These are phyloP conservation scores for Myocastor coypus DNA, from an alignment of 2,113 vertebrate species.

Conservation along the genomic window DNA sequence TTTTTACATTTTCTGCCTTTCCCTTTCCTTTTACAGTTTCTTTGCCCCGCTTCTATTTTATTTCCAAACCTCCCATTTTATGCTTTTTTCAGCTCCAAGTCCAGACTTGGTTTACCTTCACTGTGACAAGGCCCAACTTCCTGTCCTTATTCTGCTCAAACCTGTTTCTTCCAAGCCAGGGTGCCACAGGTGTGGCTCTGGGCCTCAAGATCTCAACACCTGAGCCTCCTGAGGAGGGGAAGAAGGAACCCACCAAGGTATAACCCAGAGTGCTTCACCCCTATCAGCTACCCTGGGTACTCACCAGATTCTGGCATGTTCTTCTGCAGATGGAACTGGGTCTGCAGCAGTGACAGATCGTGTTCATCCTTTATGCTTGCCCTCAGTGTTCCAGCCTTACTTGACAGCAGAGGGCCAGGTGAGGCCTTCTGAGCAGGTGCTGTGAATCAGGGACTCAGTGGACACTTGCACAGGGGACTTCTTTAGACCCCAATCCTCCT, in stretches of 20 bases:
- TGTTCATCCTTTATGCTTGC: neutral
- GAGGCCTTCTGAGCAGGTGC: neutral
- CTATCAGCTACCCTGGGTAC: neutral
- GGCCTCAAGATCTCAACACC: neutral
- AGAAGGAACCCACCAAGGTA: neutral
- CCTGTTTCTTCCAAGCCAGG: neutral
- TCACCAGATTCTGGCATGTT: conserved; percentile 38
- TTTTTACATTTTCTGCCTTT: neutral
- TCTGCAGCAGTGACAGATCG: neutral
- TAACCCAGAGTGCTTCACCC: neutral
- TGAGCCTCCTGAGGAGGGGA: neutral
- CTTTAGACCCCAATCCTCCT: neutral
- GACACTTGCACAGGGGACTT: neutral
- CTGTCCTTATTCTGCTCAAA: neutral
- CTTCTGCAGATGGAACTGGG: conserved; percentile 44
- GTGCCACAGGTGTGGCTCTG: neutral
- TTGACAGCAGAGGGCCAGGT: neutral
- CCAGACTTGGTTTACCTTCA: neutral
- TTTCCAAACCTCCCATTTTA: neutral
- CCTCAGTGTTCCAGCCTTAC: neutral
- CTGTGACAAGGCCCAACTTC: neutral
- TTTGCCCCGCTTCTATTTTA: neutral
- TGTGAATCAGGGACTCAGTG: conserved; percentile 18
- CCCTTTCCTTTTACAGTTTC: neutral
- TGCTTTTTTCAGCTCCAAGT: neutral